Conservation (phyloP, 2,797 vertebrate species). For the Pachyuromys duprasi region DNA sequence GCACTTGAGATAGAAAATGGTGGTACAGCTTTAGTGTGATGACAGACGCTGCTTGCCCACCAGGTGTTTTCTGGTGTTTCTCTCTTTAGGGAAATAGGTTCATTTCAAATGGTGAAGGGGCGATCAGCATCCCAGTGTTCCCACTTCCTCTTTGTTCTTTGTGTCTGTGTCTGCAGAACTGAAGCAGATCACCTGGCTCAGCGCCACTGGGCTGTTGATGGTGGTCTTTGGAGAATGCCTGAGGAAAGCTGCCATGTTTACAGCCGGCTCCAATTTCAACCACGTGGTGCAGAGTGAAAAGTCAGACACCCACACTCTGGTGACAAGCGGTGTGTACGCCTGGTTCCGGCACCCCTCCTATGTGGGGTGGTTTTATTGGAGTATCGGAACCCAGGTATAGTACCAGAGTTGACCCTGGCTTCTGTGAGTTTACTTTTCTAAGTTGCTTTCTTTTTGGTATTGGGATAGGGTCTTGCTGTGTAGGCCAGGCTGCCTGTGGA, state of each 20-base stretch:
- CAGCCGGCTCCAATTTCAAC: constrained; percentile 99
- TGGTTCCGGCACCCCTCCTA: constrained; percentile 98
- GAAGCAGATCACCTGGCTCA: constrained; percentile 96
- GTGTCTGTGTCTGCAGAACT: constrained; percentile 88
- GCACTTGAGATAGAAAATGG: neutral
- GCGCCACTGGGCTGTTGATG: constrained; percentile 93
- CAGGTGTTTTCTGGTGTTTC: neutral
- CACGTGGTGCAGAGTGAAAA: constrained; percentile 99
- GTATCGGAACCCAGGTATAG: constrained; percentile 97
- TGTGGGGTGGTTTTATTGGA: constrained; percentile 99
- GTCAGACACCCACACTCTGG: constrained; percentile 95
- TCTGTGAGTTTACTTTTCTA: neutral
- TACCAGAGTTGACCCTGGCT: rapidly evolving
- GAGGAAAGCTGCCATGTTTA: constrained; percentile 97
- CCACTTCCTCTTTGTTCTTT: neutral
- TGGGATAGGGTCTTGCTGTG: neutral
- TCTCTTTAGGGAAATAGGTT: neutral
- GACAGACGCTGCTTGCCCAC: neutral
- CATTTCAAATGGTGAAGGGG: neutral
- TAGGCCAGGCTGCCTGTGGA: neutral
- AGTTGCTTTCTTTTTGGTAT: rapidly evolving
- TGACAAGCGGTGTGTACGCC: constrained; percentile 95
- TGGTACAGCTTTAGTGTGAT: neutral
- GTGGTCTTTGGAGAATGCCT: constrained; percentile 95
- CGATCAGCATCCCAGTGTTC: rapidly evolving